Conservation (phyloP, 2,797 vertebrate genomes). For the Chaunax sp. region DNA sequence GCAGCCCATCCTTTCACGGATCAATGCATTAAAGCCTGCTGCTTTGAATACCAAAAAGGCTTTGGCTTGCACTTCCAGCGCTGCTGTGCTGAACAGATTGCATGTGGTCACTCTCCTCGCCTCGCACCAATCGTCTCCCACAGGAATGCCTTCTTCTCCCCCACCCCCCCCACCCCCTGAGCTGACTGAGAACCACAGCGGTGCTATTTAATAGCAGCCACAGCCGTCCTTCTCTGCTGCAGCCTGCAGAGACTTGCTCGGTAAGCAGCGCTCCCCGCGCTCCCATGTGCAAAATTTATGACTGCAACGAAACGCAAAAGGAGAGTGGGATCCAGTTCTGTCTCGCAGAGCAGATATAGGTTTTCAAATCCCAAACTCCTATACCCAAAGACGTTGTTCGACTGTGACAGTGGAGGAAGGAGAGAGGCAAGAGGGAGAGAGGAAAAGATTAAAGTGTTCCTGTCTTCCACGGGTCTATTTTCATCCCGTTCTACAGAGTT, state of each 20-base stretch:
- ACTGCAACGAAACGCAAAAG: constrained; percentile 72
- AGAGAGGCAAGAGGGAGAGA: constrained; percentile 42
- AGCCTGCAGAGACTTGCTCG: constrained; percentile 47
- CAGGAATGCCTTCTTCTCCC: constrained; percentile 40
- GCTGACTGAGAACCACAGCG: constrained; percentile 37
- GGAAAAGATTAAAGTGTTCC: constrained; percentile 72
- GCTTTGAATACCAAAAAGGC: constrained; percentile 78
- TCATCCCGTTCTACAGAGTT: constrained; percentile 71
- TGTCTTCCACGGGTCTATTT: constrained; percentile 73
- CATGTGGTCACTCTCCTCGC: constrained; percentile 61
- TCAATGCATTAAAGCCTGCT: constrained; percentile 68
- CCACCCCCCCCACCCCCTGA: neutral
- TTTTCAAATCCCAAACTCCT: constrained; percentile 77
- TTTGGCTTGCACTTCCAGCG: constrained; percentile 58
- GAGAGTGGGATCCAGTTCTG: constrained; percentile 70
- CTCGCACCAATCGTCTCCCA: constrained; percentile 47
- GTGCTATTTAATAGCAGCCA: constrained; percentile 66
- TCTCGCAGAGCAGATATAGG: constrained; percentile 76
- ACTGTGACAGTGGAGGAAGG: constrained; percentile 64
- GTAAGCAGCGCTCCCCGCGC: constrained; percentile 43
- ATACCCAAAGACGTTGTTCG: constrained; percentile 68
- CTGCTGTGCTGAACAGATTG: constrained; percentile 59
- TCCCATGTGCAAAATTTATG: constrained; percentile 77
- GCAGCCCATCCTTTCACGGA: constrained; percentile 74
- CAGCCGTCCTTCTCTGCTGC: constrained; percentile 51